Base-by-base conservation (phyloP, 2,113 vertebrate genomes). In the Aptenodytes forsteri region DNA sequence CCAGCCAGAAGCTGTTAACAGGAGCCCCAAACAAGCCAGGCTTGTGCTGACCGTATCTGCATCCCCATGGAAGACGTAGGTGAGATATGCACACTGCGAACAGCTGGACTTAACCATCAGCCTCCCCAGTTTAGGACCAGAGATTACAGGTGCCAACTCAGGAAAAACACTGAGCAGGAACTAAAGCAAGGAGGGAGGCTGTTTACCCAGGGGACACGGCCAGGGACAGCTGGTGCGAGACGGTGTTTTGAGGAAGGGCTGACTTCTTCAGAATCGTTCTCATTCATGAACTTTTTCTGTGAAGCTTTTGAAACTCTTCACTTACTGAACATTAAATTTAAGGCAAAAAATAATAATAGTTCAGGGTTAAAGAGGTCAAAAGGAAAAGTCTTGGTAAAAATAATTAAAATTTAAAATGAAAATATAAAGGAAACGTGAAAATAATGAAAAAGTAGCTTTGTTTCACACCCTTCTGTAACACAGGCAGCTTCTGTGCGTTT, bases 21-120 rank as follows among this genome's bases (percentile, higher is more conserved):
- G 77, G 16, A 90, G 38, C 19, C 55, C 40, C 49, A 27, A 27
- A 29, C 7, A 62, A 61, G 58, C 42, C 58, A 34, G 47, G 49
- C 26, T 65, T 58, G 29, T 55, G 36, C 59, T 61, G 65, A 59
- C 19, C 3, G 0, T 21, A 8, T 21, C 69, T 46, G 23, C 3
- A 42, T 36, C 38, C 40, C 58, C n/a, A 2, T 1, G 30, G 50
- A 49, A 66, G 18, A 30, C 0, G 1, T 7, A 17, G 64, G 64
- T 65, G 64, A 65, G 52, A 52, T 14, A 21, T 0, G 1, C 4
- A 3, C 46, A 7, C 49, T 20, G 44, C 3, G 4, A 15, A 47
- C 32, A 46, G 49, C 20, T 16, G 25, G 32, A 36, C 20, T 40
- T 52, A 18, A 40, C 38, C 64, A n/a, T 13, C 55, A 42, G 13